phyloP scores from a whole-genome alignment of 30 jellyfish, hydroid and myxozoan species.

The Aurelia aurita region DNA sequence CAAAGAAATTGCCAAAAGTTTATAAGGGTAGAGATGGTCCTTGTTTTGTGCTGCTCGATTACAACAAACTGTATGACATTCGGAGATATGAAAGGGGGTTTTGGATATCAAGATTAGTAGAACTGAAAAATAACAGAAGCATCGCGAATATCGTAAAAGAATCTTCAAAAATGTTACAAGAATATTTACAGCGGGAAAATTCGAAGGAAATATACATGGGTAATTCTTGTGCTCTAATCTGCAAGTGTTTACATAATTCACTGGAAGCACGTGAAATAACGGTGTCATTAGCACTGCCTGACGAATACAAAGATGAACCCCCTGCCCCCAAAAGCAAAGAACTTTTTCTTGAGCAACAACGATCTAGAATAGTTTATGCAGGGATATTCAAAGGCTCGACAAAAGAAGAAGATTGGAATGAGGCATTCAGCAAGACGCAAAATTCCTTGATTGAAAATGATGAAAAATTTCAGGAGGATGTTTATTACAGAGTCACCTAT shows the following conservation, averaged over 20 bases:
- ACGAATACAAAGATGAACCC: conserved; percentile 48
- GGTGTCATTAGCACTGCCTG: conserved; percentile 77
- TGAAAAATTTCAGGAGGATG: conserved; percentile 41
- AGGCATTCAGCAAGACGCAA: conserved; percentile 10
- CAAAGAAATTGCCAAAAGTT: conserved; percentile 27
- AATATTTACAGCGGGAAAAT: conserved; percentile 64
- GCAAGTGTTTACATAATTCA: conserved; percentile 15
- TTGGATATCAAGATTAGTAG: conserved; percentile 78
- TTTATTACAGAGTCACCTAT: conserved; percentile 50
- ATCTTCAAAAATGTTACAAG: conserved; percentile 50
- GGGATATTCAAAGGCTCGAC: conserved; percentile 17
- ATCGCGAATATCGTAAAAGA: conserved; percentile 23
- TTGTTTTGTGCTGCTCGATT: conserved; percentile 65
- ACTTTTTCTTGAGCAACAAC: conserved; percentile 75
- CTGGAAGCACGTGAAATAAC: conserved; percentile 31
- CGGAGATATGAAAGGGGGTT: conserved; percentile 58
- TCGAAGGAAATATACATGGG: conserved; percentile 13
- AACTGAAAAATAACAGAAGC: not conserved
- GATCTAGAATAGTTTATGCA: conserved; percentile 59
- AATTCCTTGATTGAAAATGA: conserved; percentile 22
- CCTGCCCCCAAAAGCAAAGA: conserved; percentile 74
- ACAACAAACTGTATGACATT: conserved; percentile 86
- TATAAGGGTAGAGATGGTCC: conserved; percentile 69
- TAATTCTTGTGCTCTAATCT: conserved; percentile 9
- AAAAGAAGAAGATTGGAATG: conserved; percentile 17